These are phyloP conservation scores for Mirza zaza DNA, from an alignment of 2,113 vertebrate genomes.

Conservation along the genomic window DNA sequence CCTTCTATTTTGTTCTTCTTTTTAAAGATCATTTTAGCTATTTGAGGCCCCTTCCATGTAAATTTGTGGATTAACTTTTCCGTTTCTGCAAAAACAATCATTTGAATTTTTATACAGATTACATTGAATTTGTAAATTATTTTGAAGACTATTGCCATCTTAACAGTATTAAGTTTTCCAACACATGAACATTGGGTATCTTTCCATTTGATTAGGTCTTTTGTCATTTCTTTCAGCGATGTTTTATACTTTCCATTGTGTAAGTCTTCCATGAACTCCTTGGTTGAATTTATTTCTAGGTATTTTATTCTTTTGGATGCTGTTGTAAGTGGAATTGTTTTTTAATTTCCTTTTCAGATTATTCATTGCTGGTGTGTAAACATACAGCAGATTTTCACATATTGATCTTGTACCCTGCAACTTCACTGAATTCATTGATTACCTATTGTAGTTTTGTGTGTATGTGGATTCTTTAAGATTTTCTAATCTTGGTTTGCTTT, in stretches of 20 bases:
- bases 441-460: background rate
- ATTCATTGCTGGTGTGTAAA: background rate
- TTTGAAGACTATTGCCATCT: background rate
- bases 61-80: background rate
- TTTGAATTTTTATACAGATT: background rate
- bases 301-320: background rate
- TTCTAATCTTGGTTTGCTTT: slow-evolving; percentile 19
- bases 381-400: background rate
- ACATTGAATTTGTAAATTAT: background rate
- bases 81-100: background rate
- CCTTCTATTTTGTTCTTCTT: background rate
- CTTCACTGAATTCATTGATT: background rate
- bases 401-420: background rate
- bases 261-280: background rate
- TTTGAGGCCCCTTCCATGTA: background rate
- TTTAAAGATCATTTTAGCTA: background rate
- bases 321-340: background rate
- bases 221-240: background rate
- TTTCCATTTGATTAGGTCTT: background rate
- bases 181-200: background rate
- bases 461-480: background rate
- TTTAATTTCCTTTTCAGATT: background rate
- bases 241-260: background rate
- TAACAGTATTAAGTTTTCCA: background rate
- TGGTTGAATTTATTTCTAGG: background rate